Percentiles rank a stretch among this genome's conserved stretches.
Evolutionary conservation across 2,888 invertebrate genomes (phyloP).

Genomic region (Raillietiella orientalis): DNA sequence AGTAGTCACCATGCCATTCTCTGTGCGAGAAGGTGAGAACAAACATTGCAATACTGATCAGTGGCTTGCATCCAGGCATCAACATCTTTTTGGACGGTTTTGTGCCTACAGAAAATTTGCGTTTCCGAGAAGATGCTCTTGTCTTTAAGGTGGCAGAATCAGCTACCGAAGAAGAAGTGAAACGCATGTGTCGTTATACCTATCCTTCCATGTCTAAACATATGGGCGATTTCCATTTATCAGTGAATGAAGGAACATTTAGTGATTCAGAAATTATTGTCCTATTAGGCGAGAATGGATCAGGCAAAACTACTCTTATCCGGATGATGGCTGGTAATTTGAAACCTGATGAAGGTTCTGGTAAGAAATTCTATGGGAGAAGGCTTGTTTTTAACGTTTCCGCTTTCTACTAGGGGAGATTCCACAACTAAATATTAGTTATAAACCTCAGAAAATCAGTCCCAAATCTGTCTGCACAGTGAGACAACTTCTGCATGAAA

Average conservation of each 20-base stretch:
- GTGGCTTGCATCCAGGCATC: conserved; percentile 25
- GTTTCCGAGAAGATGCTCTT: conserved; percentile 84
- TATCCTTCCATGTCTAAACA: conserved; percentile 65
- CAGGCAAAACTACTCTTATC: conserved; percentile 97
- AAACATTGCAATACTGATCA: neutral
- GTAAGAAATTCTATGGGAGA: conserved; percentile 6
- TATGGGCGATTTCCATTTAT: conserved; percentile 28
- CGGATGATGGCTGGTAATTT: conserved; percentile 89
- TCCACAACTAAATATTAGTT: conserved; percentile 83
- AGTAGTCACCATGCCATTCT: conserved; percentile 98
- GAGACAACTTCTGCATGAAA: conserved; percentile 67
- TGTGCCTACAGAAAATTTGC: conserved; percentile 92
- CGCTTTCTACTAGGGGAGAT: conserved; percentile 21
- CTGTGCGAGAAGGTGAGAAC: conserved; percentile 66
- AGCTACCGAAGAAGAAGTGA: conserved; percentile 85
- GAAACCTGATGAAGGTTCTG: conserved; percentile 39
- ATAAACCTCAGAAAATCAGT: conserved; percentile 98
- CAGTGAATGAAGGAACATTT: conserved; percentile 65
- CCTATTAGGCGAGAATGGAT: conserved; percentile 80
- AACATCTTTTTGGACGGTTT: conserved; percentile 98
- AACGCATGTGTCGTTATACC: conserved; percentile 80
- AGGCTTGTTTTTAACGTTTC: neutral
- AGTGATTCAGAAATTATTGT: conserved; percentile 98
- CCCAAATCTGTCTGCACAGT: conserved; percentile 85
- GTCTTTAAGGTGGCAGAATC: conserved; percentile 97